A percentile compares a stretch with the other conserved stretches of the same genome.
phyloP scores from a whole-genome alignment of 2,113 vertebrate species.

The Picathartes gymnocephalus region DNA sequence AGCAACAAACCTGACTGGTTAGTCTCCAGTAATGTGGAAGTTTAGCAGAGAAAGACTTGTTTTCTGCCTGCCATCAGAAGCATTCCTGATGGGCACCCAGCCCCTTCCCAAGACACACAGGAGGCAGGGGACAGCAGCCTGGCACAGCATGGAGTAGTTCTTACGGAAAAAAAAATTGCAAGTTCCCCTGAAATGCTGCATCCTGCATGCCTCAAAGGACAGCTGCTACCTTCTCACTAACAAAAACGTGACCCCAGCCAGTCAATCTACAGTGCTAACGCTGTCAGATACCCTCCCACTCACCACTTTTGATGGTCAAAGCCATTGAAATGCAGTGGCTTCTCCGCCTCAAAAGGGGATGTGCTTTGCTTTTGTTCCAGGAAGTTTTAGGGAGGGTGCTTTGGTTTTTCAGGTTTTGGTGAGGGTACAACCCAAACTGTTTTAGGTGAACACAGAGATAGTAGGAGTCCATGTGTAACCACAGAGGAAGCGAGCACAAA shows the following conservation, averaged over 20 bases:
- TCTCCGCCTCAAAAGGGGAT: background rate
- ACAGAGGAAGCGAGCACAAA: background rate
- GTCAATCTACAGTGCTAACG: background rate
- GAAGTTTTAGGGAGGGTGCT: background rate
- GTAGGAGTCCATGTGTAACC: background rate
- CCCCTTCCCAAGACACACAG: background rate
- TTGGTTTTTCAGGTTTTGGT: background rate
- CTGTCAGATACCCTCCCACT: background rate
- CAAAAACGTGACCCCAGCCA: slow-evolving; percentile 28
- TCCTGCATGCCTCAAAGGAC: slow-evolving; percentile 39
- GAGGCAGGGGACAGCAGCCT: background rate
- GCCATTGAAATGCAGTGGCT: background rate
- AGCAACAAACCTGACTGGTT: background rate
- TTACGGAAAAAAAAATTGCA: background rate
- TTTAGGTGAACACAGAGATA: background rate
- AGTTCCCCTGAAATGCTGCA: slow-evolving; percentile 10
- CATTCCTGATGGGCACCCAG: background rate
- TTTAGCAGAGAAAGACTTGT: background rate
- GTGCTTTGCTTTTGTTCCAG: background rate
- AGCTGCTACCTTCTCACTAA: slow-evolving; percentile 59
- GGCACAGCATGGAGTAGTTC: background rate
- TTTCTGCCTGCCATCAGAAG: background rate
- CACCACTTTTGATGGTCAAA: slow-evolving; percentile 8
- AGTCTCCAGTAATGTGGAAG: background rate
- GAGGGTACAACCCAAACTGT: background rate